Conservation (phyloP, 2,797 vertebrate species). For the Eulemur rubriventer region DNA sequence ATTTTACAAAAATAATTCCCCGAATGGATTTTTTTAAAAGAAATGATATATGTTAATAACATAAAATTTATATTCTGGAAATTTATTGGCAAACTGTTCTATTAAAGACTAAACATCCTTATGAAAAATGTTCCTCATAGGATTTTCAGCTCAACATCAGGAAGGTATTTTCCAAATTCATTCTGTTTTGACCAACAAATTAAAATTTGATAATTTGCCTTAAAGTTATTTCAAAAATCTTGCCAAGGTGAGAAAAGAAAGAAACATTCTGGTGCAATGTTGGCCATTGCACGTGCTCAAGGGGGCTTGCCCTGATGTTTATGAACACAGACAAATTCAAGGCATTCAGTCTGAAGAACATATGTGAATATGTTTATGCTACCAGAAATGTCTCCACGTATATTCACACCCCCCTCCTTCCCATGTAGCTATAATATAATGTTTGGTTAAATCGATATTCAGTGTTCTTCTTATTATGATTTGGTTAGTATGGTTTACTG, state of each 20-base stretch:
- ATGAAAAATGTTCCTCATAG: background rate
- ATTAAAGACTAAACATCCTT: background rate
- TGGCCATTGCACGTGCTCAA: background rate
- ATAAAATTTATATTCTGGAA: constrained; percentile 20
- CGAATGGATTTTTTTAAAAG: background rate
- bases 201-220: constrained; percentile 23
- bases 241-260: constrained; percentile 26
- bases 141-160: background rate
- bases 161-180: background rate
- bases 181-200: background rate
- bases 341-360: background rate
- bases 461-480: background rate
- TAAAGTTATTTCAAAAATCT: constrained; percentile 35
- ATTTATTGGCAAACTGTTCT: constrained; percentile 34
- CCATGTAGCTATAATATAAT: background rate
- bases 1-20: background rate
- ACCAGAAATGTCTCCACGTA: background rate
- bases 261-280: background rate
- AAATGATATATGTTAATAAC: background rate
- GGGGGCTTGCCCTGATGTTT: background rate
- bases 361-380: background rate
- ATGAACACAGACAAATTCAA: background rate
- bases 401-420: background rate
- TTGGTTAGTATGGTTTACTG: background rate
- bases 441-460: background rate